Evolutionary conservation across 2,797 vertebrate genomes (phyloP), one percentile per base, ranked within the genome.

Genomic region (Parambassis ranga): DNA sequence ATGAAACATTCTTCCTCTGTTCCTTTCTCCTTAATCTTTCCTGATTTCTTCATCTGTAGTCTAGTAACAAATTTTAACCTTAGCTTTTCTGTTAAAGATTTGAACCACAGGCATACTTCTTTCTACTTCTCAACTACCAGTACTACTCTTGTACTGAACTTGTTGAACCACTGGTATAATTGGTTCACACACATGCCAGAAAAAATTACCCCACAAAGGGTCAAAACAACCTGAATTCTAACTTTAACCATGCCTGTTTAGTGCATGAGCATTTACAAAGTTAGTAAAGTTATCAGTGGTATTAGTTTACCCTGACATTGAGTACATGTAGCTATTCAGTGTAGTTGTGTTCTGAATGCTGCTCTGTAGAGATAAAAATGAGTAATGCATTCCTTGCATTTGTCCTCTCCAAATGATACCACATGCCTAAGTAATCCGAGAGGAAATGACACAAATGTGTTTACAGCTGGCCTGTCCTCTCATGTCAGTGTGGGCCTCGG

Each of bases 401-500:
- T 75, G 77, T 73, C 56, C 68, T 62, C 53, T 69, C 63, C 69
- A 49, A 83, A 68, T 74, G 72, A 88, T 76, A 62, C 78, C 38
- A 31, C 81, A 80, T 83, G 82, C 84, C 86, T 38, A 24, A 65
- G 83, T 84, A 85, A 89, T 84, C 85, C 10, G 63, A 88, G 85
- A 91, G 88, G 89, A 90, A 91, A 88, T 89, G 79, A 84, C 87
- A 87, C 85, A 79, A 85, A 83, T 71, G 83, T 86, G 84, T 89
- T 89, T 87, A 87, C 86, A 85, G 80, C 84, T 79, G 82, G 78
- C 81, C 73, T 53, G 47, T 76, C 68, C 63, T 43, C 64, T 55
- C 36, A 19, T 75, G 74, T 83, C 69, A 66, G 75, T 33, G 43
- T 33, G 37, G 71, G 68, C 46, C 57, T 46, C 15, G 0, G 44